Evolutionary conservation across 1,140 invertebrate species (phyloP).

Genomic region (Sarcophaga peregrina): DNA sequence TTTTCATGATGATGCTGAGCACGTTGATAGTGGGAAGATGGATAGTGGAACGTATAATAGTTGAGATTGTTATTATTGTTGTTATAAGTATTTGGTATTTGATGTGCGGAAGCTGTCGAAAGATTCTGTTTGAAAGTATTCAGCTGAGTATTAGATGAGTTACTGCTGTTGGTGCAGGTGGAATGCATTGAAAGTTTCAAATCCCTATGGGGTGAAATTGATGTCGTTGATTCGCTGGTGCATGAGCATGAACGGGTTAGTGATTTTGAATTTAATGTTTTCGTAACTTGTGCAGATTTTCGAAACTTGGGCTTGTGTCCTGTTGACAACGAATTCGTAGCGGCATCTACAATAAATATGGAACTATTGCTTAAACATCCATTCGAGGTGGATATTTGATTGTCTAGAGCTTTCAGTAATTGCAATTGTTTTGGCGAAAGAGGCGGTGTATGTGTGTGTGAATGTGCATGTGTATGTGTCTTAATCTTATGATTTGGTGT

Average conservation of each 20-base stretch:
- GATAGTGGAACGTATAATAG: conserved; percentile 42
- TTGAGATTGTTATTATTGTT: conserved; percentile 40
- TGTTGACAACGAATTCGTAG: conserved; percentile 49
- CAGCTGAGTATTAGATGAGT: background rate
- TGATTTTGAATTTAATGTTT: conserved; percentile 42
- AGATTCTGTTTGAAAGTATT: conserved; percentile 17
- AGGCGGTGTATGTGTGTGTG: conserved; percentile 34
- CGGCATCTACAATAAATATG: conserved; percentile 60
- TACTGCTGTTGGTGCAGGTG: conserved; percentile 19
- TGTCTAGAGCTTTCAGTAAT: background rate
- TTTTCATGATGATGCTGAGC: conserved; percentile 48
- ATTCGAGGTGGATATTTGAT: conserved; percentile 32
- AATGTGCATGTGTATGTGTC: conserved; percentile 52
- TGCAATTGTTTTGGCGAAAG: conserved; percentile 23
- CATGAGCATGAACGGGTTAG: conserved; percentile 57
- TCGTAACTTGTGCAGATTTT: conserved; percentile 50
- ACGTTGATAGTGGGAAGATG: background rate
- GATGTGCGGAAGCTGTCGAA: background rate
- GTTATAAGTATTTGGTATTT: conserved; percentile 36
- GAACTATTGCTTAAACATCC: conserved; percentile 9
- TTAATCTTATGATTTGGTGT: conserved; percentile 47
- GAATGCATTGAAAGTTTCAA: background rate
- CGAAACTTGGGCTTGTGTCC: conserved; percentile 61
- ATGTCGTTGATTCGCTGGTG: conserved; percentile 43
- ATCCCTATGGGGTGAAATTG: conserved; percentile 13